phyloP scores from a whole-genome alignment of 1,140 invertebrate species.

The Venturia canescens region DNA sequence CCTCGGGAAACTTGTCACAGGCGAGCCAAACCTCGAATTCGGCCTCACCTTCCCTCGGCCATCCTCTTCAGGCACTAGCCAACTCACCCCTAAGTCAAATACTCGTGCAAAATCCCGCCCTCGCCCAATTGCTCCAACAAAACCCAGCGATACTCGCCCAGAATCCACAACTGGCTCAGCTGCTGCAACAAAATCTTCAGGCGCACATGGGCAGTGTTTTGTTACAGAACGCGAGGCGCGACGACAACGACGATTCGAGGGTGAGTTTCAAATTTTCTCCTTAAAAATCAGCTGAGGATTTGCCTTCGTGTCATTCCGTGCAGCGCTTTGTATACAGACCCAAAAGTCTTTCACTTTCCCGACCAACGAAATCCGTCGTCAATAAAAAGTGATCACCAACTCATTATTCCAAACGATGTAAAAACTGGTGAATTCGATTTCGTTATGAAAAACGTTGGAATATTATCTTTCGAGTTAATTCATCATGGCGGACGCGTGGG shows the following conservation, averaged over 20 bases:
- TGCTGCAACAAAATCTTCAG: conserved; percentile 74
- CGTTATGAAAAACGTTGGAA: not conserved
- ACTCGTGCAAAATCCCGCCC: conserved; percentile 71
- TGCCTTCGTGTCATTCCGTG: not conserved
- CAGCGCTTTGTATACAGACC: too few relatives aligned
- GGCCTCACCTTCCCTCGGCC: conserved; percentile 57
- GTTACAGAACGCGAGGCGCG: conserved; percentile 64
- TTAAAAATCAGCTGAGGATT: too few relatives aligned
- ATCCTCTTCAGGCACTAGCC: conserved; percentile 59
- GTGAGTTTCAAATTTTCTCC: conserved; percentile 63
- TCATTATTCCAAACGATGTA: not conserved
- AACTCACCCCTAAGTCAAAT: conserved; percentile 71
- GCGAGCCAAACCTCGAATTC: conserved; percentile 66
- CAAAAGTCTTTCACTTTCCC: not conserved
- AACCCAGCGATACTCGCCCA: conserved; percentile 72
- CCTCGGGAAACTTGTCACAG: conserved; percentile 66
- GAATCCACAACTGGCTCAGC: conserved; percentile 72
- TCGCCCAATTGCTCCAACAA: conserved; percentile 72
- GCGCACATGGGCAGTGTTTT: conserved; percentile 72
- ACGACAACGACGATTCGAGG: conserved; percentile 70
- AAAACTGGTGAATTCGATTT: conserved; percentile 2
- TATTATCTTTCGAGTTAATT: conserved; percentile 31
- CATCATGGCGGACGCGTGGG: conserved; percentile 15
- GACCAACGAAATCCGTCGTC: too few relatives aligned
- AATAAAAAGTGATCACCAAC: too few relatives aligned